phyloP scores from a whole-genome alignment of 2,888 invertebrate species.

The Gerris lacustris region DNA sequence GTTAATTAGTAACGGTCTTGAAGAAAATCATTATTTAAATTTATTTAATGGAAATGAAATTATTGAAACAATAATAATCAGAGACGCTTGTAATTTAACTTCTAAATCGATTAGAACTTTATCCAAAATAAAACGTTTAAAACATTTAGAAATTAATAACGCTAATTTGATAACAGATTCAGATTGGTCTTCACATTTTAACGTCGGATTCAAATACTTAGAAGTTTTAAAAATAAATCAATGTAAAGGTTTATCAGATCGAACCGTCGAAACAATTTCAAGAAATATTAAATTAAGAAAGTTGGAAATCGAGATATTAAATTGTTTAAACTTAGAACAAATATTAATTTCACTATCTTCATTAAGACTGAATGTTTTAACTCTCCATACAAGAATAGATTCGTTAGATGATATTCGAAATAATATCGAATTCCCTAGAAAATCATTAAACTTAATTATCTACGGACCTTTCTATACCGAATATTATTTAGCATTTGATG shows the following conservation, averaged over 20 bases:
- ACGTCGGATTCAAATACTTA: background rate
- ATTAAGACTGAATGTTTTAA: no score
- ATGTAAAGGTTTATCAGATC: background rate
- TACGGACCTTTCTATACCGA: no score
- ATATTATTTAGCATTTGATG: no score
- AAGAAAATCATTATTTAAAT: background rate
- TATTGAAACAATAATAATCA: no score
- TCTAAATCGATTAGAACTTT: background rate
- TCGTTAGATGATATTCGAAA: no score
- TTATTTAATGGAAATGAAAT: background rate
- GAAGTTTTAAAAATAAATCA: background rate
- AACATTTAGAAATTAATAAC: background rate
- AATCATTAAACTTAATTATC: no score
- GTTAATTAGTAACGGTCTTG: background rate
- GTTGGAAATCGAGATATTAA: no score
- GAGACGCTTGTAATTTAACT: background rate
- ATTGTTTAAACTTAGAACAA: no score
- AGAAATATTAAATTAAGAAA: background rate
- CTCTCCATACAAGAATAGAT: no score
- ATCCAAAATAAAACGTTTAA: background rate
- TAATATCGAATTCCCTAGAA: no score
- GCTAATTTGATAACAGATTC: background rate
- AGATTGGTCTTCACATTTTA: background rate
- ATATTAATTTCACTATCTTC: no score
- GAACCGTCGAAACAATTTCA: background rate